Base-by-base conservation (phyloP, 2,113 vertebrate genomes). In the Coreoperca whiteheadi region DNA sequence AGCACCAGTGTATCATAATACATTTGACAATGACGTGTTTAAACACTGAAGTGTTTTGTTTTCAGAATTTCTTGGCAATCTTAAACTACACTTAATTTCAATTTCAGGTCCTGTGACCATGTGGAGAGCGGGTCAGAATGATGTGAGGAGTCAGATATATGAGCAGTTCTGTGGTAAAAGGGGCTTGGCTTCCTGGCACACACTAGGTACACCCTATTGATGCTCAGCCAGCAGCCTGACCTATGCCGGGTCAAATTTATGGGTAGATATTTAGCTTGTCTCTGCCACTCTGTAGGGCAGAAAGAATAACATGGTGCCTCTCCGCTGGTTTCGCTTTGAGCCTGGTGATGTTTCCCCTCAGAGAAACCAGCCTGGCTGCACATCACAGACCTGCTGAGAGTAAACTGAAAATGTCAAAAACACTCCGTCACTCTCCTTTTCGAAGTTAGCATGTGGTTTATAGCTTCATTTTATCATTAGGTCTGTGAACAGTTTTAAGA, bases 191-290 rank as follows among this genome's bases (percentile, higher is more conserved):
- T 79, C 80, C 77, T 87, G 87, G 87, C 90, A 88, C 74, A 79
- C 79, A 68, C 51, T 84, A 78, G 84, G 61, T 82, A 74, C 74
- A 81, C 84, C 56, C 85, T 71, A 77, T 48, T 91, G 90, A 93
- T 86, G 86, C 89, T 68, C 59, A 59, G 85, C 82, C 89, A 91
- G 87, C 82, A 85, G 80, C 73, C 82, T 73, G 68, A 82, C 53
- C 60, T 84, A 82, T 86, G 77, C 57, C 16, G 37, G 87, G 83
- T 93, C 77, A 94, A 79, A 92, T 94, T 88, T 89, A 93, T 84
- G 88, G 82, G 79, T 86, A 73, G 87, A 91, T 85, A 85, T 89
- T 93, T 87, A 88, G 64, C 85, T 91, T 65, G 87, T 87, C 90
- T 89, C 74, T 88, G 81, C 88, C 89, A 89, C 88, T 87, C 81